A percentile compares a stretch with the other conserved stretches of the same genome.
phyloP scores from a whole-genome alignment of 2,113 vertebrate genomes.

The Megaceryle torquata region DNA sequence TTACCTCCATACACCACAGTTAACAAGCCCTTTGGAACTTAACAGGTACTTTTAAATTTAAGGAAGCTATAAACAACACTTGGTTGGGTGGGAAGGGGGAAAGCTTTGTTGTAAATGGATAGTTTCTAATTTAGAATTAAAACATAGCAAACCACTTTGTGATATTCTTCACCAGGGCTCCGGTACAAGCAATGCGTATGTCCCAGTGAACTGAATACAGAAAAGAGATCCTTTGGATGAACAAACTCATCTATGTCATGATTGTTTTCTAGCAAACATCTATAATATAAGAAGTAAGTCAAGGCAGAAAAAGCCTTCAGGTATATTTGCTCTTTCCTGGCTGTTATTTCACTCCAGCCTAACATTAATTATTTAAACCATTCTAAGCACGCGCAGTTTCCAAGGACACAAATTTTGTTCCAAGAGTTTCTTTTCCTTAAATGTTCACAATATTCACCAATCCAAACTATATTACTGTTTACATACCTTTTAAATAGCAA shows the following conservation, averaged over 20 bases:
- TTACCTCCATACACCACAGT: not conserved
- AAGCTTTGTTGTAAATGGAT: not conserved
- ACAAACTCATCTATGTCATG: not conserved
- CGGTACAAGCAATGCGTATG: not conserved
- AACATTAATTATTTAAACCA: not conserved
- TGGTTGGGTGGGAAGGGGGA: not conserved
- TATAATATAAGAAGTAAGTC: not conserved
- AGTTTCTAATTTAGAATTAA: not conserved
- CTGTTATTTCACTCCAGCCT: not conserved
- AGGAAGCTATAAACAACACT: not conserved
- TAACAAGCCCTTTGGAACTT: not conserved
- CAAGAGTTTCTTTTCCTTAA: not conserved
- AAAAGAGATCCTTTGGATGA: not conserved
- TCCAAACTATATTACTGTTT: not conserved
- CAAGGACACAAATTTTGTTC: not conserved
- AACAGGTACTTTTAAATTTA: not conserved
- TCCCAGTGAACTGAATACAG: not conserved
- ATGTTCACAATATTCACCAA: not conserved
- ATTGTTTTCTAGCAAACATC: not conserved
- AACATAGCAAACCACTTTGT: not conserved
- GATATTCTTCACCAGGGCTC: not conserved
- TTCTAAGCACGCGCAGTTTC: not conserved
- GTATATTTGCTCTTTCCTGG: not conserved
- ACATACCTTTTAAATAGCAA: not conserved
- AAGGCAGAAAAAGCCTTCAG: not conserved